Base-by-base conservation (phyloP, 2,888 invertebrate species). In the Cloeon dipterum region DNA sequence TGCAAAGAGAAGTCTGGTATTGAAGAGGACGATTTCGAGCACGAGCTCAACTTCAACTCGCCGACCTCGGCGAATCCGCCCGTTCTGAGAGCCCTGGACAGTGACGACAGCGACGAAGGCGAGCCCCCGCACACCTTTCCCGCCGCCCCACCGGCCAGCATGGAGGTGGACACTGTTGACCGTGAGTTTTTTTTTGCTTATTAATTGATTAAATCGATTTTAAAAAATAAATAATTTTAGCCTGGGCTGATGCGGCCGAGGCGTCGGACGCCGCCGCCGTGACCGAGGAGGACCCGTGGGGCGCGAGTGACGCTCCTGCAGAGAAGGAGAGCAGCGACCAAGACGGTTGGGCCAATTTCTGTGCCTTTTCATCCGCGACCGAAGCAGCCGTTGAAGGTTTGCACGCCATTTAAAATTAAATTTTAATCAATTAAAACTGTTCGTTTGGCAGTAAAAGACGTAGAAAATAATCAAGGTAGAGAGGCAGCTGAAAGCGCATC, bases 111-210 rank as follows among this genome's bases (percentile, higher is more conserved):
- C 5, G 46, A 47, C 37, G 46, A 36, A 47, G 52, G 25, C 38
- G 54, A 38, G 50, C 50, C 52, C 38, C 46, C 51, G n/a, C n/a
- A n/a, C n/a, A n/a, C n/a, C n/a, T n/a, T n/a, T n/a, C n/a, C n/a
- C n/a, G n/a, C n/a, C n/a, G n/a, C n/a, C 5, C 21, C 21, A 5
- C n/a, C n/a, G n/a, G n/a, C n/a, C n/a, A 16, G 16, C n/a, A 61
- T 58, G 49, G 63, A 65, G 37, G 48, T 52, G n/a, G 54, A 58
- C 45, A 42, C 50, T 8, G 54, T 54, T 16, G 63, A 65, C 49
- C 56, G 65, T 65, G 53, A 54, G 59, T 52, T 3, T 36, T 17
- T 3, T 13, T 4, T 14, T 8, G n/a, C 5, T 29, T 14, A 29
- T 29, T n/a, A 21, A n/a, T 23, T n/a, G 10, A 25, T 10, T 8